Evolutionary conservation across 2,888 invertebrate genomes (phyloP).

Genomic region (Odontothrips loti): DNA sequence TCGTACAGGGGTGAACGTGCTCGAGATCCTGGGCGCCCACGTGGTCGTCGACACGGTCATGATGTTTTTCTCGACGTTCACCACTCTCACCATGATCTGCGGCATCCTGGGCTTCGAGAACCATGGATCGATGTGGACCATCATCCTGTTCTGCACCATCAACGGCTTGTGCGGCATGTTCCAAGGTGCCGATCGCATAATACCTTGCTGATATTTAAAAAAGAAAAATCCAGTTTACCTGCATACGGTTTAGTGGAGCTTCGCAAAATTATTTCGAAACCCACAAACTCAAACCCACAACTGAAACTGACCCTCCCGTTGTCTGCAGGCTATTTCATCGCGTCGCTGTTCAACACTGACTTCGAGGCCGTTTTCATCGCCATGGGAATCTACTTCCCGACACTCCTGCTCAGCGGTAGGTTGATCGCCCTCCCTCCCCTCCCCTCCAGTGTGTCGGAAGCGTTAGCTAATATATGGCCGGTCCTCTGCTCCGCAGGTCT

Average conservation of each 20-base stretch:
- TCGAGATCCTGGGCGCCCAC: slow-evolving; percentile 8
- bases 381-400: slow-evolving; percentile 10
- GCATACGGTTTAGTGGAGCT: no score
- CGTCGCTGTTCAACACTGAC: neutral
- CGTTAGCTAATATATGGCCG: neutral
- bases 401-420: slow-evolving; percentile 11
- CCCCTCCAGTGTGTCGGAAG: neutral
- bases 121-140: neutral
- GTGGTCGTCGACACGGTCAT: neutral
- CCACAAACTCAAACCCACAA: neutral
- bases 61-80: neutral
- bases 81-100: neutral
- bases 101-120: neutral
- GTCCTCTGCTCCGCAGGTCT: slow-evolving; percentile 36
- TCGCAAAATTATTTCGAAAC: no score
- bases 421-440: neutral
- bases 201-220: neutral
- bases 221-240: neutral
- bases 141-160: neutral
- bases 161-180: neutral
- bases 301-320: neutral
- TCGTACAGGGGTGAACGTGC: neutral
- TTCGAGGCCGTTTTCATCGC: neutral
- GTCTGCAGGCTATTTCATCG: neutral
- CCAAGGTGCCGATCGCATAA: neutral